Conservation (phyloP, 1,140 invertebrate species). For the Lepidostoma basale region DNA sequence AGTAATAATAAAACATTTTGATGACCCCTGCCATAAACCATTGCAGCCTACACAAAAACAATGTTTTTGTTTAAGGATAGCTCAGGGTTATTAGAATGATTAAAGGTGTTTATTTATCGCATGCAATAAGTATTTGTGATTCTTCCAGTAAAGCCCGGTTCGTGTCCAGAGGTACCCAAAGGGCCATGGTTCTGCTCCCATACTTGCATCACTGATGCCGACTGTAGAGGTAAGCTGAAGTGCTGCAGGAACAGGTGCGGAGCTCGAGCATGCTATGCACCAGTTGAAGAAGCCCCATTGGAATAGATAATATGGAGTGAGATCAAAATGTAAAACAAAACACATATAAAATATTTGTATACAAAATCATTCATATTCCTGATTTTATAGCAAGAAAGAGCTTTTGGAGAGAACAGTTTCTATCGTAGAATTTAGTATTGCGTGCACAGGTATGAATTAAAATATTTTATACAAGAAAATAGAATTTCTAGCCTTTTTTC, state of each 20-base stretch:
- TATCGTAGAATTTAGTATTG: too few species aligned
- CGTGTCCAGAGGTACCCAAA: conserved; percentile 53
- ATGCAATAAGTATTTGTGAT: not conserved
- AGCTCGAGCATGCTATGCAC: conserved; percentile 55
- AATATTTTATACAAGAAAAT: too few species aligned
- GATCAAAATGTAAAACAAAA: too few species aligned
- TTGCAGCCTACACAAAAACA: not conserved
- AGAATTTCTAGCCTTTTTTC: too few species aligned
- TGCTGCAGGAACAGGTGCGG: conserved; percentile 63
- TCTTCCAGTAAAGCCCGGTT: conserved; percentile 54
- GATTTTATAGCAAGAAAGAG: too few species aligned
- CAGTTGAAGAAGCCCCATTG: conserved; percentile 38
- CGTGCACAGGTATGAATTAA: too few species aligned
- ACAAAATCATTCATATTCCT: too few species aligned
- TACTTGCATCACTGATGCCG: conserved; percentile 56
- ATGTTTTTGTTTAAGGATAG: not conserved
- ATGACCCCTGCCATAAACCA: not conserved
- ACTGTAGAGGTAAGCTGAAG: conserved; percentile 56
- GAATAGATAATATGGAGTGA: too few species aligned
- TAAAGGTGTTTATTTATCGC: not conserved
- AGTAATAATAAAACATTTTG: too few species aligned
- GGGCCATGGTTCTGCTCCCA: conserved; percentile 62
- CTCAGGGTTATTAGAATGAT: not conserved
- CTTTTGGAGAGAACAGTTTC: too few species aligned
- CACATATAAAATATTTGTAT: too few species aligned